Evolutionary conservation across 2,888 invertebrate genomes (phyloP).

Genomic region (Protonemura montana): DNA sequence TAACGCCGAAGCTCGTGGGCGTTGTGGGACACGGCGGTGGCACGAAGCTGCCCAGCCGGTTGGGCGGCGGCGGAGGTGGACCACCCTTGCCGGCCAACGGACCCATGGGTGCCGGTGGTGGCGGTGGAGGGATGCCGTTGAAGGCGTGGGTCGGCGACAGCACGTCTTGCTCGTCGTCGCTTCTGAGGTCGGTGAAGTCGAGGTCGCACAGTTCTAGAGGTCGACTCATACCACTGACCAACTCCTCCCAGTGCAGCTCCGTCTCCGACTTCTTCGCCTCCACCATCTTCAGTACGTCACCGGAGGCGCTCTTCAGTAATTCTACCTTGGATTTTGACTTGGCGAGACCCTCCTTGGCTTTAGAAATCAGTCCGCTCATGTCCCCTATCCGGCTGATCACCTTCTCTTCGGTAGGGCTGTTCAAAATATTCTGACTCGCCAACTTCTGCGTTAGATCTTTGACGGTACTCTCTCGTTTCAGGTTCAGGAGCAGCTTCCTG

Average conservation of each 20-base stretch:
- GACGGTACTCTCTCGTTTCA: slow-evolving; percentile 85
- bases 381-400: slow-evolving; percentile 73
- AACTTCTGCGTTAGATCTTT: slow-evolving; percentile 88
- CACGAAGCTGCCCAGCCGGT: slow-evolving; percentile 49
- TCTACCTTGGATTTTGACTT: slow-evolving; percentile 86
- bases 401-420: slow-evolving; percentile 59
- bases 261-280: slow-evolving; percentile 90
- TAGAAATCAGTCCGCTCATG: slow-evolving; percentile 89
- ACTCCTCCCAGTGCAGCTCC: slow-evolving; percentile 94
- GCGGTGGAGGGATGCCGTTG: slow-evolving; percentile 78
- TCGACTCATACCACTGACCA: slow-evolving; percentile 77
- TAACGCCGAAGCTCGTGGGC: slow-evolving; percentile 57
- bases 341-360: slow-evolving; percentile 91
- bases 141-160: slow-evolving; percentile 71
- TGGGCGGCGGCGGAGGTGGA: slow-evolving; percentile 61
- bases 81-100: slow-evolving; percentile 60
- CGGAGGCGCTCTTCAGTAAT: slow-evolving; percentile 74
- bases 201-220: slow-evolving; percentile 89
- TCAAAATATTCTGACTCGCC: slow-evolving; percentile 72
- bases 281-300: slow-evolving; percentile 61
- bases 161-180: slow-evolving; percentile 87
- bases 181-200: slow-evolving; percentile 93
- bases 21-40: slow-evolving; percentile 56
- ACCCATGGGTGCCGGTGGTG: slow-evolving; percentile 77
- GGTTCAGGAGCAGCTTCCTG: slow-evolving; percentile 69